Evolutionary conservation across 2,113 vertebrate species (phyloP).

Genomic region (Apistogramma diplotaenia): DNA sequence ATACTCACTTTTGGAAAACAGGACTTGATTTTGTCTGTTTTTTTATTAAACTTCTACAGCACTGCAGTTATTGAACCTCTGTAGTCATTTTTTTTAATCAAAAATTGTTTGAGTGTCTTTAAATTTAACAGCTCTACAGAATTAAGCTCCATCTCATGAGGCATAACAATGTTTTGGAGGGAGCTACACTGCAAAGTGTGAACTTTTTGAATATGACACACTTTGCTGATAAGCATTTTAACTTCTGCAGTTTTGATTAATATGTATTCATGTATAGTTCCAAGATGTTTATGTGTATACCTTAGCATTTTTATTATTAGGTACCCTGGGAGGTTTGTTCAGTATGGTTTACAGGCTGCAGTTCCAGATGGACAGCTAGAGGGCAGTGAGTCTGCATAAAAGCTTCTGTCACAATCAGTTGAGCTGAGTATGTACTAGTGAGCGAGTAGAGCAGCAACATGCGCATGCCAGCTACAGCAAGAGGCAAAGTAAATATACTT

Average conservation of each 20-base stretch:
- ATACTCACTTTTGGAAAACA: not conserved
- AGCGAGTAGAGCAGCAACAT: too few relatives aligned
- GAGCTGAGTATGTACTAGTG: not conserved
- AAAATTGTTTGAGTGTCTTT: not conserved
- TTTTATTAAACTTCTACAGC: not conserved
- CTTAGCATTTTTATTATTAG: not conserved
- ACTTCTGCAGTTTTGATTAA: not conserved
- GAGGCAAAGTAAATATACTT: not conserved
- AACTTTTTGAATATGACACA: not conserved
- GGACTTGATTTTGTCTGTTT: not conserved
- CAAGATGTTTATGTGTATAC: too few relatives aligned
- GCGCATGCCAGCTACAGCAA: too few relatives aligned
- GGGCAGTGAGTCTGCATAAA: not conserved
- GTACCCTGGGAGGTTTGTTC: not conserved
- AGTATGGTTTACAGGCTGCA: not conserved
- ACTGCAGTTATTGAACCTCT: not conserved
- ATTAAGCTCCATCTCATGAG: not conserved
- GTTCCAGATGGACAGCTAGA: not conserved
- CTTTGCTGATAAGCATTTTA: not conserved
- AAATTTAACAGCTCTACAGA: not conserved
- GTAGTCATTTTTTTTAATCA: not conserved
- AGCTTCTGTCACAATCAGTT: not conserved
- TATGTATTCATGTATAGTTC: not conserved
- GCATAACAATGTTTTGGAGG: not conserved
- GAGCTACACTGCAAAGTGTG: not conserved